These are phyloP conservation scores for Leptarthrus brevirostris DNA, from an alignment of 2,888 invertebrate genomes.

Conservation along the genomic window DNA sequence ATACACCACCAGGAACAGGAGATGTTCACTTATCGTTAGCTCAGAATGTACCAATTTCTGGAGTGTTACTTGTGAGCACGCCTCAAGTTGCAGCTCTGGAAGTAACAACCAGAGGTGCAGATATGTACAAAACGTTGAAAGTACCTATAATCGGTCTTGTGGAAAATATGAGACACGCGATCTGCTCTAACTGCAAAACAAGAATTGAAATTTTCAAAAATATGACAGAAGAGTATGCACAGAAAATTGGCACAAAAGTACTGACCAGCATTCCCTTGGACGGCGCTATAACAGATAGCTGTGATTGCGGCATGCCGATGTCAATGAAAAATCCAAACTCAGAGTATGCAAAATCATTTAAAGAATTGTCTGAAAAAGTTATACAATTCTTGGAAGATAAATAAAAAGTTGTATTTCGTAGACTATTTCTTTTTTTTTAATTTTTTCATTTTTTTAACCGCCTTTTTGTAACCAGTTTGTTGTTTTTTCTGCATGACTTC, in stretches of 20 bases:
- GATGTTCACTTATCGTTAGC: constrained; percentile 92
- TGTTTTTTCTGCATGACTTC: constrained; percentile 80
- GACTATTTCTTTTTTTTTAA: constrained; percentile 62
- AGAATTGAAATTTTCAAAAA: constrained; percentile 80
- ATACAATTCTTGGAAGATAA: constrained; percentile 53
- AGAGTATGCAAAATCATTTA: constrained; percentile 60
- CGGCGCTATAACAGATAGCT: constrained; percentile 62
- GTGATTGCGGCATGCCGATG: constrained; percentile 63
- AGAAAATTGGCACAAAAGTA: constrained; percentile 74
- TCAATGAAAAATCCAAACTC: constrained; percentile 61
- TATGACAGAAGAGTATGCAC: constrained; percentile 72
- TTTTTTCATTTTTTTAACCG: constrained; percentile 79
- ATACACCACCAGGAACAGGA: constrained; percentile 97
- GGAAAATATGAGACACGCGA: constrained; percentile 88
- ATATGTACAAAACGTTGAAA: constrained; percentile 87
- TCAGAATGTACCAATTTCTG: constrained; percentile 88
- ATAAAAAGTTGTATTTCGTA: neutral
- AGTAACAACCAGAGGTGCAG: constrained; percentile 85
- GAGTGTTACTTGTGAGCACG: constrained; percentile 91
- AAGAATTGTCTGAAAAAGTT: constrained; percentile 55
- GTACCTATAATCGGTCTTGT: constrained; percentile 89
- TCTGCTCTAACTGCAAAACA: constrained; percentile 82
- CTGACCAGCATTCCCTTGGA: constrained; percentile 71
- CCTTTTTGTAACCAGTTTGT: constrained; percentile 78
- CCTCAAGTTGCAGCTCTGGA: constrained; percentile 90